Evolutionary conservation across 2,797 vertebrate genomes (phyloP).

Genomic region (Sebastes trivittatus): DNA sequence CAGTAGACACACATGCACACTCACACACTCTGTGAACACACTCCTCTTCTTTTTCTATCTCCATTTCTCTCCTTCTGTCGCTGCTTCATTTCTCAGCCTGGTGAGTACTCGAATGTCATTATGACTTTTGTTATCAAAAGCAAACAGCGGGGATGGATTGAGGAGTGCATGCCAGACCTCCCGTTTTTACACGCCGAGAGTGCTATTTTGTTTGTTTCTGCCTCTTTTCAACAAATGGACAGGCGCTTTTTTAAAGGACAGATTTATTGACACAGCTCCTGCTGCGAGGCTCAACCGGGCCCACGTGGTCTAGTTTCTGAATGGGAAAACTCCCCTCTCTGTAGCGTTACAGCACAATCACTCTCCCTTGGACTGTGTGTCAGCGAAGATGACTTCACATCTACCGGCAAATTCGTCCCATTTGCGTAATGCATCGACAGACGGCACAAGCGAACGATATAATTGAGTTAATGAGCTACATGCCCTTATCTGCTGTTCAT

Average conservation of each 20-base stretch:
- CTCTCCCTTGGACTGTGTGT: slow-evolving; percentile 12
- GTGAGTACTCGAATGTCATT: slow-evolving; percentile 70
- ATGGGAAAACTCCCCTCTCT: neutral
- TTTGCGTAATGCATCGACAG: slow-evolving; percentile 54
- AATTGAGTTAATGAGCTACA: slow-evolving; percentile 76
- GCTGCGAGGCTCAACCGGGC: slow-evolving; percentile 26
- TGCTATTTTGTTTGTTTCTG: slow-evolving; percentile 50
- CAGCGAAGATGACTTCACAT: slow-evolving; percentile 47
- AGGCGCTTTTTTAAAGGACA: slow-evolving; percentile 17
- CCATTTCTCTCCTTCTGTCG: slow-evolving; percentile 31
- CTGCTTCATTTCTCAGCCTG: slow-evolving; percentile 64
- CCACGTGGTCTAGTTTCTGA: slow-evolving; percentile 28
- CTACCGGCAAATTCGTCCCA: slow-evolving; percentile 37
- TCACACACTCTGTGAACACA: neutral
- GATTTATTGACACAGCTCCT: slow-evolving; percentile 43
- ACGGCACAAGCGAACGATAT: slow-evolving; percentile 56
- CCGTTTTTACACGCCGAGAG: slow-evolving; percentile 26
- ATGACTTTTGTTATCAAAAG: slow-evolving; percentile 67
- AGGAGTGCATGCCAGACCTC: slow-evolving; percentile 31
- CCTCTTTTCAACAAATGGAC: slow-evolving; percentile 28
- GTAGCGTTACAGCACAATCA: slow-evolving; percentile 26
- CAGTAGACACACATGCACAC: slow-evolving; percentile 13
- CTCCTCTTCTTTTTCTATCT: slow-evolving; percentile 15
- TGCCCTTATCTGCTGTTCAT: slow-evolving; percentile 69
- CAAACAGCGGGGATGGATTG: slow-evolving; percentile 58